Conservation (phyloP, 2,113 vertebrate species). For the Protomyctophum bolini region DNA sequence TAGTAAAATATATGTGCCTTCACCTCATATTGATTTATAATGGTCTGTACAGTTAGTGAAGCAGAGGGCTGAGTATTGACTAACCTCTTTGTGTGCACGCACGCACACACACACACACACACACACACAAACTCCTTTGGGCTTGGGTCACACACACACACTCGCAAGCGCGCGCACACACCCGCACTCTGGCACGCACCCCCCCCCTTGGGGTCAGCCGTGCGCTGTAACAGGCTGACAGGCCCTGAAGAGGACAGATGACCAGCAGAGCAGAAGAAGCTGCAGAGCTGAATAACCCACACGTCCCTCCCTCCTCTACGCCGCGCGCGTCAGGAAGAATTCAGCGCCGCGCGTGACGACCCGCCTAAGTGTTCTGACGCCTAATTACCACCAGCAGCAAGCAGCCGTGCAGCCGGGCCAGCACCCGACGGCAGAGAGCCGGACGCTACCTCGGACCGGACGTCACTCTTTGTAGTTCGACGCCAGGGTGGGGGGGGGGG, state of each 20-base stretch:
- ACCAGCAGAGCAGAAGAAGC: constrained; percentile 76
- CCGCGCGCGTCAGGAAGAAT: constrained; percentile 71
- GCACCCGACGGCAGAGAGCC: constrained; percentile 47
- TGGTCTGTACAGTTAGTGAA: constrained; percentile 74
- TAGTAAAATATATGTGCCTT: constrained; percentile 79
- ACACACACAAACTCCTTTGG: background rate
- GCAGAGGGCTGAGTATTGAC: constrained; percentile 67
- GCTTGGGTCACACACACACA: too few species aligned
- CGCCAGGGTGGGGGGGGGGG: constrained; percentile 22
- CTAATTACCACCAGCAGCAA: constrained; percentile 76
- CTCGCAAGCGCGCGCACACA: too few species aligned
- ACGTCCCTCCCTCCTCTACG: constrained; percentile 53
- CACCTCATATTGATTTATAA: constrained; percentile 74
- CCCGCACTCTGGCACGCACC: background rate
- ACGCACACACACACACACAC: too few species aligned
- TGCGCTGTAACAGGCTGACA: constrained; percentile 65
- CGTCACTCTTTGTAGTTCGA: constrained; percentile 70
- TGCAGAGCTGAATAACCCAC: constrained; percentile 67
- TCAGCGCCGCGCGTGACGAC: constrained; percentile 50
- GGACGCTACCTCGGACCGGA: constrained; percentile 44
- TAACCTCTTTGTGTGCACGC: background rate
- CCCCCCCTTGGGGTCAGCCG: constrained; percentile 20
- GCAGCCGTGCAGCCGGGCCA: background rate
- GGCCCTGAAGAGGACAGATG: constrained; percentile 73
- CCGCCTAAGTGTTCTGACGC: constrained; percentile 76